Conservation (phyloP, 2,888 invertebrate species). For the Lasioglossum figueresi region DNA sequence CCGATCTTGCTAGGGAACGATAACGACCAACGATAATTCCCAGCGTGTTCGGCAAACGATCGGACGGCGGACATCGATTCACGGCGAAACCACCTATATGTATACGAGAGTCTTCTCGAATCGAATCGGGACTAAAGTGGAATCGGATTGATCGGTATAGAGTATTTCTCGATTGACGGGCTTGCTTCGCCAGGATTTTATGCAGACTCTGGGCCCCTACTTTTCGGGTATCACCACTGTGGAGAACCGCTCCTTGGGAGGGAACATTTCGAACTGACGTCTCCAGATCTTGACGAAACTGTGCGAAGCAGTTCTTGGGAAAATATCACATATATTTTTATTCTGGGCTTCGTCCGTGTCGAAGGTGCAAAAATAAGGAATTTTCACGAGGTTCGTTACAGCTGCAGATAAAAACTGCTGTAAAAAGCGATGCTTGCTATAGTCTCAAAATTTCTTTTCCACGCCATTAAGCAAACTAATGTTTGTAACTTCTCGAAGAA, state of each 20-base stretch:
- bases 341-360: not conserved
- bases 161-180: not conserved
- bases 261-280: not conserved
- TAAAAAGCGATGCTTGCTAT: not conserved
- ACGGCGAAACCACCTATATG: not conserved
- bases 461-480: not conserved
- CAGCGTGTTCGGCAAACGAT: not conserved
- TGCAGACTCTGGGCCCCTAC: not conserved
- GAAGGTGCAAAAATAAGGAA: not conserved
- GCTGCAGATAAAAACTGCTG: not conserved
- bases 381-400: not conserved
- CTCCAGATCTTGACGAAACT: not conserved
- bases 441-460: not conserved
- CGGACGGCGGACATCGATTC: constrained; percentile 2
- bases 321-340: not conserved
- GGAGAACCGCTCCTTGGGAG: not conserved
- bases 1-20: not conserved
- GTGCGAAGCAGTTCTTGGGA: not conserved
- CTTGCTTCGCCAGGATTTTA: not conserved
- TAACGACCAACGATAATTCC: not conserved
- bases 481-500: not conserved
- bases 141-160: not conserved
- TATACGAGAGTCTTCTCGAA: not conserved
- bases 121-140: not conserved
- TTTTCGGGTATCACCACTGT: not conserved